phyloP scores from a whole-genome alignment of 64 coral and sea anemone species.

The Dendronephthya gigantea region DNA sequence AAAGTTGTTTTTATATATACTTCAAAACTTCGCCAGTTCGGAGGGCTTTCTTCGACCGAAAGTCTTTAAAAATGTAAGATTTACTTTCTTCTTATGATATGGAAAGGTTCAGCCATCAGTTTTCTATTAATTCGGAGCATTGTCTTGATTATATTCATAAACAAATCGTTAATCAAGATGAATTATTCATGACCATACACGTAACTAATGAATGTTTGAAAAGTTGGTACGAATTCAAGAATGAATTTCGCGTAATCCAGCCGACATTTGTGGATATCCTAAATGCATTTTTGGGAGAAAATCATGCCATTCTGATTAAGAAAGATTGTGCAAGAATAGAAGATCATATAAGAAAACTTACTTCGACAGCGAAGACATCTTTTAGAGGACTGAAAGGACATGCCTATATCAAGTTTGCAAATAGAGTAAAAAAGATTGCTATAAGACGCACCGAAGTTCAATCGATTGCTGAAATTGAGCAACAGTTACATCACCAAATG shows the following conservation, averaged over 20 bases:
- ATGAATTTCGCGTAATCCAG: background rate
- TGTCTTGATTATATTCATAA: background rate
- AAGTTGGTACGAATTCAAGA: background rate
- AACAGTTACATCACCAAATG: background rate
- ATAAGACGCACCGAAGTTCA: background rate
- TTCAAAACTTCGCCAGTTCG: background rate
- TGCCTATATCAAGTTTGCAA: background rate
- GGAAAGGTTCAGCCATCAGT: background rate
- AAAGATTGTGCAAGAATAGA: background rate
- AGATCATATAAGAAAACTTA: background rate
- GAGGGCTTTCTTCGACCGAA: background rate
- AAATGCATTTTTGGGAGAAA: background rate
- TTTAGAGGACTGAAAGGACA: background rate
- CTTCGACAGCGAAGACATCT: background rate
- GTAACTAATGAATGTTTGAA: background rate
- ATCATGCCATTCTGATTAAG: background rate
- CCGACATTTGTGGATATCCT: background rate
- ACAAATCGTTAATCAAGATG: background rate
- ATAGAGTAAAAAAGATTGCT: background rate
- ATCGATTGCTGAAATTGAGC: background rate
- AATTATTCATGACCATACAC: slow-evolving; percentile 1
- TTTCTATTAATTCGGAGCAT: background rate
- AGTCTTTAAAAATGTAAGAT: background rate
- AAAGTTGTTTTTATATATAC: background rate
- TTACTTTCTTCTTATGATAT: background rate